Evolutionary conservation across 1,140 invertebrate genomes (phyloP), one percentile per base, ranked within the genome.

Genomic region (Sinonovacula constricta): DNA sequence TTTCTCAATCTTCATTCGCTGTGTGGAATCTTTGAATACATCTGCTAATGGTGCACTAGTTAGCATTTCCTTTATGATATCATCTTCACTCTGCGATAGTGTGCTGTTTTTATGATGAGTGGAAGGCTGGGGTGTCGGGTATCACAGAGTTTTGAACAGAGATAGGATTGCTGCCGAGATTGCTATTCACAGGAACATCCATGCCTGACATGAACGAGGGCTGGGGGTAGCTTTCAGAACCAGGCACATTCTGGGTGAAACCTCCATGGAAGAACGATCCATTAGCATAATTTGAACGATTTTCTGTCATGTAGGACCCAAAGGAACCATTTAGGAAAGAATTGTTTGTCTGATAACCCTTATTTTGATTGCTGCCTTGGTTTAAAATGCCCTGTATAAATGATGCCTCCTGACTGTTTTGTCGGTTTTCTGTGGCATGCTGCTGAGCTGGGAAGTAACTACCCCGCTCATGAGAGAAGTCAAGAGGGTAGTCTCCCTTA

Each of bases 31-130:
- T 18, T 45, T 45, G 2, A 74, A 30, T 31, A 66, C 72, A 54
- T 76, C 72, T n/a, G 60, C 33, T 14, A 76, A 34, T 26, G 72
- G 62, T 3, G 72, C 30, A 66, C 60, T 59, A 33, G 28, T 56
- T 24, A 76, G 24, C 72, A 76, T 76, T 65, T 76, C 72, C 24
- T 76, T 76, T n/a, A 76, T 76, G 18, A 76, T 18, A 33, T 76
- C 72, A 22, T 39, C 72, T 22, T 76, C 72, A 67, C 62, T 56
- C 31, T 74, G 70, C 1, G 57, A 22, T 18, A 76, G 56, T 5
- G 36, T 45, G 56, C 54, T 67, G 26, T 33, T 59, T 49, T 76
- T 76, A 39, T 76, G 62, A 33, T 59, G 68, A 45, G 39, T 10
- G 12, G 53, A 18, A 1, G 18, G 15, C 0, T 1, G 30, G 15